phyloP scores from a whole-genome alignment of 2,797 vertebrate genomes.

The Dromococcyx pavoninus region DNA sequence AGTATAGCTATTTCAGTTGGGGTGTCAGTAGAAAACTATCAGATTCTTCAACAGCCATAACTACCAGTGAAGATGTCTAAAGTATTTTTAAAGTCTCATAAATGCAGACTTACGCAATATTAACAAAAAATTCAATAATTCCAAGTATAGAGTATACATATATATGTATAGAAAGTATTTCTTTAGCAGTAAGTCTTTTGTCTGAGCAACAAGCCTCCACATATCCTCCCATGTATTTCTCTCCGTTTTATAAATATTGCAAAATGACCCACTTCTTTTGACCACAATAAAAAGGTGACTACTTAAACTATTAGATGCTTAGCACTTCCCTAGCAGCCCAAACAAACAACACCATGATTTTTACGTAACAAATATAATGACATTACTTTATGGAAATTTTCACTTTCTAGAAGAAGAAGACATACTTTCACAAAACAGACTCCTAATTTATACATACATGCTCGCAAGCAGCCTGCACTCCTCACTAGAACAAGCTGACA shows the following conservation, averaged over 20 bases:
- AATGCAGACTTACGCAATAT: not conserved
- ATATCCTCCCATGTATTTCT: not conserved
- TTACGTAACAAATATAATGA: rapidly evolving
- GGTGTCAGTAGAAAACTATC: too few relatives aligned
- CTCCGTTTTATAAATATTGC: rapidly evolving
- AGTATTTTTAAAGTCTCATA: not conserved
- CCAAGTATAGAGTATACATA: not conserved
- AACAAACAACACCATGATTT: not conserved
- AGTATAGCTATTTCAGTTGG: too few relatives aligned
- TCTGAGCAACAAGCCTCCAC: not conserved
- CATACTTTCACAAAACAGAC: not conserved
- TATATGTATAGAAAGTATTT: not conserved
- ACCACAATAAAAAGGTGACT: not conserved
- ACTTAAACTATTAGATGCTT: not conserved
- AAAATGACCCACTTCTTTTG: not conserved
- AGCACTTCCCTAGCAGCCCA: not conserved
- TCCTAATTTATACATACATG: not conserved
- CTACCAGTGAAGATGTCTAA: not conserved
- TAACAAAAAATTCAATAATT: not conserved
- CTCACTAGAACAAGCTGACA: not conserved
- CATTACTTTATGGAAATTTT: not conserved
- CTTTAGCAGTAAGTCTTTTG: not conserved
- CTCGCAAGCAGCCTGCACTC: not conserved
- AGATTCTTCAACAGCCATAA: not conserved
- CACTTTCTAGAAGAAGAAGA: not conserved